Evolutionary conservation across 2,113 vertebrate species (phyloP).

Genomic region (Vidua macroura): DNA sequence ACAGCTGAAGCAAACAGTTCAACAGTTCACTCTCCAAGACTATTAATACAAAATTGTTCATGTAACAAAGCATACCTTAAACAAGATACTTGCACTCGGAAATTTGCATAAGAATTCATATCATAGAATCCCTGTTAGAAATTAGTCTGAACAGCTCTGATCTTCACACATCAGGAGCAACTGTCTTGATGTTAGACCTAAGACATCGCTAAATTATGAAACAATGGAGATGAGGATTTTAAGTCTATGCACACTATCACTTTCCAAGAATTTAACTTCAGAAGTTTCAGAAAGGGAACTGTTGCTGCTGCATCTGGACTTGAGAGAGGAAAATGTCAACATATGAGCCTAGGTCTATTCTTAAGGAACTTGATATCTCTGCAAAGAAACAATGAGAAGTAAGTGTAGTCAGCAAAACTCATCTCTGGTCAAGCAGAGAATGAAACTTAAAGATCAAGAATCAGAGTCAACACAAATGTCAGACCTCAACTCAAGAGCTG

Average conservation of each 20-base stretch:
- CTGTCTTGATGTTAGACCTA: background rate
- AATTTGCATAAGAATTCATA: background rate
- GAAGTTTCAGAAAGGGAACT: background rate
- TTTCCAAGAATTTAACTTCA: background rate
- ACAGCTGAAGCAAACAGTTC: background rate
- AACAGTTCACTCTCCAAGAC: background rate
- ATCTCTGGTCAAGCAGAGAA: background rate
- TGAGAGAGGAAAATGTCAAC: background rate
- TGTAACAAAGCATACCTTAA: background rate
- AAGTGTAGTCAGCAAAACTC: background rate
- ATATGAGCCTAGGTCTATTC: background rate
- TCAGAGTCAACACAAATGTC: background rate
- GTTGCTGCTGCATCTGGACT: background rate
- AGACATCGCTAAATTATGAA: background rate
- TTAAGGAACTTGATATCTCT: background rate
- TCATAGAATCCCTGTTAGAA: background rate
- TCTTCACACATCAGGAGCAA: background rate
- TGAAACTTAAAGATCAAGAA: background rate
- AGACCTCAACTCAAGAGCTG: background rate
- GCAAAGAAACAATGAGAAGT: background rate
- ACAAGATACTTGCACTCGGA: background rate
- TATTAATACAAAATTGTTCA: background rate
- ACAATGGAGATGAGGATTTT: background rate
- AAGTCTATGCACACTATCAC: background rate
- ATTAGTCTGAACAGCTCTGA: background rate